Evolutionary conservation across 2,113 vertebrate genomes (phyloP).

Genomic region (Budorcas taxicolor): DNA sequence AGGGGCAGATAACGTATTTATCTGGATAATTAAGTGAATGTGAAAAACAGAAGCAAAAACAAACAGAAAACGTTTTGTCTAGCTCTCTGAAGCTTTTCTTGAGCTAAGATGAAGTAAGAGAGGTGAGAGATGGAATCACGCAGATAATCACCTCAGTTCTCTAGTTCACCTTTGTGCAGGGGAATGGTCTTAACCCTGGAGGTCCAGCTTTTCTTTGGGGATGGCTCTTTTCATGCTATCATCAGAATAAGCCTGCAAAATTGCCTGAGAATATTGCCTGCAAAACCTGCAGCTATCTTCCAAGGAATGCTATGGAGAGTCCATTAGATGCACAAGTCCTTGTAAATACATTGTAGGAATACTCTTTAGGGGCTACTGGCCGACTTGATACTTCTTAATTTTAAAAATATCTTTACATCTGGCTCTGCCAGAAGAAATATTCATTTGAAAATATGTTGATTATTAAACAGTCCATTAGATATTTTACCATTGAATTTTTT

Average conservation of each 20-base stretch:
- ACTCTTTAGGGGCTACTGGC: not conserved
- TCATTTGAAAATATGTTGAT: not conserved
- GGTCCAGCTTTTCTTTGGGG: not conserved
- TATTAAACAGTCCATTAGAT: conserved; percentile 11
- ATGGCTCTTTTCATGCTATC: not conserved
- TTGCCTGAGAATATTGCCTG: not conserved
- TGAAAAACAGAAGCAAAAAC: not conserved
- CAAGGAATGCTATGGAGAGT: not conserved
- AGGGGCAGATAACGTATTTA: not conserved
- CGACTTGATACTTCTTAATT: not conserved
- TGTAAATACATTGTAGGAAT: not conserved
- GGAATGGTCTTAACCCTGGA: not conserved
- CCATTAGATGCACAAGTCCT: not conserved
- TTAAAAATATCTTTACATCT: not conserved
- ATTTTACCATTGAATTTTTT: not conserved
- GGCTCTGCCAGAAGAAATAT: conserved; percentile 9
- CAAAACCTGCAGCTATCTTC: not conserved
- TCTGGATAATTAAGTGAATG: not conserved
- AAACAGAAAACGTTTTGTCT: not conserved
- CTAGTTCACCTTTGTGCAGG: not conserved
- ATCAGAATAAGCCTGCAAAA: not conserved
- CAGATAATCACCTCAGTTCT: conserved; percentile 9
- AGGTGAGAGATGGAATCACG: not conserved
- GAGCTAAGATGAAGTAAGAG: not conserved
- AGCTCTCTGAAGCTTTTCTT: not conserved